Evolutionary conservation across 2,888 invertebrate species (phyloP).

Genomic region (Ariolimax columbianus): DNA sequence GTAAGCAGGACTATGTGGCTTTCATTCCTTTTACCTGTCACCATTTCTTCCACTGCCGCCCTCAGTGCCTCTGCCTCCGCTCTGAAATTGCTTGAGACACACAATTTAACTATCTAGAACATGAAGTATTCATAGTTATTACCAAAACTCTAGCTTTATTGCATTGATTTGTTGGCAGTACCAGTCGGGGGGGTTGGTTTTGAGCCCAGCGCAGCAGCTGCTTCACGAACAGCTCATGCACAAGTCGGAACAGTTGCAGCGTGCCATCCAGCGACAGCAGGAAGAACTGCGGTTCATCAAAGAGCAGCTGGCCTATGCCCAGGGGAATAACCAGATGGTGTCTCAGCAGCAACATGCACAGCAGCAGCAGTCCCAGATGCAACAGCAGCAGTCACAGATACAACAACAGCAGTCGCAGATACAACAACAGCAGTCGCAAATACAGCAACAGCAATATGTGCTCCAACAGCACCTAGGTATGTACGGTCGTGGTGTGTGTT

Average conservation of each 20-base stretch:
- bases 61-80: too few relatives aligned
- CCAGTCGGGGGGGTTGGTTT: constrained; percentile 58
- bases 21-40: too few relatives aligned
- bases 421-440: constrained; percentile 25
- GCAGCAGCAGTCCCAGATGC: constrained; percentile 22
- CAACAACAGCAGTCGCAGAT: constrained; percentile 27
- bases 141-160: not conserved
- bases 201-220: constrained; percentile 69
- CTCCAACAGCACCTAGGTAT: constrained; percentile 49
- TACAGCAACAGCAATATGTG: constrained; percentile 45
- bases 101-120: too few relatives aligned
- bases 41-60: too few relatives aligned
- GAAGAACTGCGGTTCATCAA: constrained; percentile 69
- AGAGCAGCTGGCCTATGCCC: constrained; percentile 63
- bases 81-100: too few relatives aligned
- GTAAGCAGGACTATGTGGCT: too few relatives aligned
- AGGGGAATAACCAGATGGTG: constrained; percentile 16
- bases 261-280: constrained; percentile 69
- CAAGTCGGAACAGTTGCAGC: constrained; percentile 69
- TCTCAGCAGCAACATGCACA: constrained; percentile 31
- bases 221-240: constrained; percentile 69
- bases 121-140: not conserved
- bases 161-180: not conserved
- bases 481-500: too few relatives aligned
- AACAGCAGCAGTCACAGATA: constrained; percentile 33